phyloP scores from a whole-genome alignment of 2,797 vertebrate genomes.

The Bovichtus diacanthus region DNA sequence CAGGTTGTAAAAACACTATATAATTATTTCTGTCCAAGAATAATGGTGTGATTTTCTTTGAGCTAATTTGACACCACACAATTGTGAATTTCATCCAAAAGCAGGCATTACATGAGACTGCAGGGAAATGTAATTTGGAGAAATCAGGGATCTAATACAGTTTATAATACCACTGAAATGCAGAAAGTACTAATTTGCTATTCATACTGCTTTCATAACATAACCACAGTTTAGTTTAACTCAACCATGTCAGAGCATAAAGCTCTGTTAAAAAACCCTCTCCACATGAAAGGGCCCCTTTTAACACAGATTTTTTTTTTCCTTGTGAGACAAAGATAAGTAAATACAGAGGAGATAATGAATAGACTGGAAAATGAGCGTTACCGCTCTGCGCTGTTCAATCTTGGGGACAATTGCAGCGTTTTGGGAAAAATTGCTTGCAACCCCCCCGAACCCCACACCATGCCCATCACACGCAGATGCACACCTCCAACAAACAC shows the following conservation, averaged over 20 bases:
- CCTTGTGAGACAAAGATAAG: constrained; percentile 86
- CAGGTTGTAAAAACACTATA: constrained; percentile 76
- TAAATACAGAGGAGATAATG: constrained; percentile 89
- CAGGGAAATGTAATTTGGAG: constrained; percentile 83
- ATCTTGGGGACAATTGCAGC: constrained; percentile 89
- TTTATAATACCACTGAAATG: constrained; percentile 82
- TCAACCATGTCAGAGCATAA: constrained; percentile 78
- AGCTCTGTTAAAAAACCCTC: constrained; percentile 81
- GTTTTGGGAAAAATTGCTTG: constrained; percentile 88
- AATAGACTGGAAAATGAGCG: constrained; percentile 86
- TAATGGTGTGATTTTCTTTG: constrained; percentile 81
- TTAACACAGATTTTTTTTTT: constrained; percentile 80
- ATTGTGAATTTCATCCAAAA: constrained; percentile 79
- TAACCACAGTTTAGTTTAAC: constrained; percentile 83
- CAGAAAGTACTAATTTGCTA: constrained; percentile 85
- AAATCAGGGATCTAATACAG: constrained; percentile 86
- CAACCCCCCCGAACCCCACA: constrained; percentile 51
- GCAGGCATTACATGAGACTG: constrained; percentile 65
- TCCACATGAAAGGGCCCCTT: constrained; percentile 80
- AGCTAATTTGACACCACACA: constrained; percentile 84
- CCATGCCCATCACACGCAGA: constrained; percentile 66
- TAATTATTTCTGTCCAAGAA: constrained; percentile 68
- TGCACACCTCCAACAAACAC: constrained; percentile 61
- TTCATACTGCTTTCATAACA: constrained; percentile 84
- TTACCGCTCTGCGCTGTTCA: constrained; percentile 83